These are phyloP conservation scores for Agelas oroides DNA, from an alignment of 37 sponge, comb jelly and placozoan genomes.

Conservation along the genomic window DNA sequence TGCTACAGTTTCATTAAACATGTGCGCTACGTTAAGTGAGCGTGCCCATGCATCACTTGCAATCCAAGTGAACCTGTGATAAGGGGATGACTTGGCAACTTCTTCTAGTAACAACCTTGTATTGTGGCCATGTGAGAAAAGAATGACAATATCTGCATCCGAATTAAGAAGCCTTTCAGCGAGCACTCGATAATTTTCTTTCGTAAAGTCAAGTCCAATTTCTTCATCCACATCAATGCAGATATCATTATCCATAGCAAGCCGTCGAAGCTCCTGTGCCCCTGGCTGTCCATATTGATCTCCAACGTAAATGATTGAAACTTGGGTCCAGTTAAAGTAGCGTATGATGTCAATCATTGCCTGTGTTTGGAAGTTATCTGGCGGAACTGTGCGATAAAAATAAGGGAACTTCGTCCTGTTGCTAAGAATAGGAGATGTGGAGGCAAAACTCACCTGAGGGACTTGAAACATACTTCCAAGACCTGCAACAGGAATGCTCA, in stretches of 20 bases:
- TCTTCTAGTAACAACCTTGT: neutral
- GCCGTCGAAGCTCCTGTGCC: neutral
- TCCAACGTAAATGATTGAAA: conserved; percentile 5
- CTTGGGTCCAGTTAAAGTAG: conserved; percentile 54
- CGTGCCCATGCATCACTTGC: conserved; percentile 69
- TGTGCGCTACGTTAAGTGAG: neutral
- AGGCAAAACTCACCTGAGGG: conserved; percentile 81
- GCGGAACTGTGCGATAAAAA: conserved; percentile 78
- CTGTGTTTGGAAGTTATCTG: conserved; percentile 69
- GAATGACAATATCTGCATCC: conserved; percentile 23
- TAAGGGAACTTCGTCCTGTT: conserved; percentile 64
- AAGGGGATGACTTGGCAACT: neutral
- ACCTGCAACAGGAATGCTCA: conserved; percentile 54
- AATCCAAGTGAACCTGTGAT: conserved; percentile 53
- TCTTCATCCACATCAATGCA: conserved; percentile 24
- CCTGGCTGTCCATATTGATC: conserved; percentile 53
- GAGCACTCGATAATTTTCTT: neutral
- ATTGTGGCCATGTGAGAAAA: conserved; percentile 8
- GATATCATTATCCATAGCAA: conserved; percentile 7
- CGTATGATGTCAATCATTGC: conserved; percentile 79
- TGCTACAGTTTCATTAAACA: conserved; percentile 11
- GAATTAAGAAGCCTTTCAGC: conserved; percentile 15
- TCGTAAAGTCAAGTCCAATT: neutral
- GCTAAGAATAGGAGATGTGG: conserved; percentile 68
- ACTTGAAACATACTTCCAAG: conserved; percentile 62